Evolutionary conservation across 2,797 vertebrate genomes (phyloP).

Genomic region (Heterohyrax brucei): DNA sequence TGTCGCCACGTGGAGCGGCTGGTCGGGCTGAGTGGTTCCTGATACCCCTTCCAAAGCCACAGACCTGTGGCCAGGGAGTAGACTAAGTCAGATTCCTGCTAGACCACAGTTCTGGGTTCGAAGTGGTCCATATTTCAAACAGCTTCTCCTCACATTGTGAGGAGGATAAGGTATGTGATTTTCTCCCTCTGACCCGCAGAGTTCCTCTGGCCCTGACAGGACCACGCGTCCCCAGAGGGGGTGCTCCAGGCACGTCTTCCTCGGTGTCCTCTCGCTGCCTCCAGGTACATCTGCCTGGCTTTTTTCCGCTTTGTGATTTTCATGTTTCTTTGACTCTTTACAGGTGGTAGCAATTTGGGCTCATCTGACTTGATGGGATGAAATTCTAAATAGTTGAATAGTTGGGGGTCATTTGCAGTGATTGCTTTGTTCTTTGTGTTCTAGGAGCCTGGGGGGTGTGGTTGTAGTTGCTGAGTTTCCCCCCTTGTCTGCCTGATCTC

Average conservation of each 20-base stretch:
- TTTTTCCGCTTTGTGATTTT: conserved; percentile 72
- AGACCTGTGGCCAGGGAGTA: conserved; percentile 14
- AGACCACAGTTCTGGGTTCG: conserved; percentile 59
- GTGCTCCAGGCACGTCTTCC: conserved; percentile 77
- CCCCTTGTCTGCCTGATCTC: conserved; percentile 83
- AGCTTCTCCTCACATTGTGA: conserved; percentile 63
- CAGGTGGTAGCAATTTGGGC: conserved; percentile 88
- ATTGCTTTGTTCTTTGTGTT: conserved; percentile 87
- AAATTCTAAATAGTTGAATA: conserved; percentile 88
- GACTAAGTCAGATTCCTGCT: conserved; percentile 30
- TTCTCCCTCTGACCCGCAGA: conserved; percentile 6
- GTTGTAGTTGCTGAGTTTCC: conserved; percentile 85
- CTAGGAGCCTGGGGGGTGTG: conserved; percentile 82
- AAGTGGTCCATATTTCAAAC: conserved; percentile 56
- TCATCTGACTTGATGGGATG: conserved; percentile 88
- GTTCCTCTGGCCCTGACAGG: not conserved
- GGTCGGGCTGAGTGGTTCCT: conserved; percentile 59
- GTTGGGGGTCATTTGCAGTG: conserved; percentile 86
- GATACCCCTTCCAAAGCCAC: conserved; percentile 60
- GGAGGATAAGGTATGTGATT: conserved; percentile 50
- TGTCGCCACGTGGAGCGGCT: not conserved
- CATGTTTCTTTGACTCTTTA: conserved; percentile 86
- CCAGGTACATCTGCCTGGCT: conserved; percentile 74
- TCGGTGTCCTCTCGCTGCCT: conserved; percentile 35
- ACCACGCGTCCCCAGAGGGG: conserved; percentile 71